Evolutionary conservation across 2,113 vertebrate genomes (phyloP).

Genomic region (Puffinus mauretanicus): DNA sequence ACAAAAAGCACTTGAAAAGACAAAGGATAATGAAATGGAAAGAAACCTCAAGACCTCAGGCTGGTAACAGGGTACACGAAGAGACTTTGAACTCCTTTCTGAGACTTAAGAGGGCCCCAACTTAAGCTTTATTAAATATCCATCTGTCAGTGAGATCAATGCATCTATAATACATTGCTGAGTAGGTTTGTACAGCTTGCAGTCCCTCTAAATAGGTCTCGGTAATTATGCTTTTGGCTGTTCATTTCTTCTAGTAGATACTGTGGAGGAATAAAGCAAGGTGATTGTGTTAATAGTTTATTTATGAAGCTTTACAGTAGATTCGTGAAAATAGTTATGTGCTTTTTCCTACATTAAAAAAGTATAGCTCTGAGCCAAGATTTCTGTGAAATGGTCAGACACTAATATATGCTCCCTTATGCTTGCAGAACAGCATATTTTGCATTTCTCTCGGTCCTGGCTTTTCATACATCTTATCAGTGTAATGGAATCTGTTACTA

Average conservation of each 20-base stretch:
- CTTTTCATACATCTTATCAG: neutral
- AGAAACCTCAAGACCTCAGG: neutral
- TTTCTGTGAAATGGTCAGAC: neutral
- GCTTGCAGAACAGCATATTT: neutral
- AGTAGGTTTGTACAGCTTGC: neutral
- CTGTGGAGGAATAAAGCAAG: neutral
- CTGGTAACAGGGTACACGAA: neutral
- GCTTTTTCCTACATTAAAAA: neutral
- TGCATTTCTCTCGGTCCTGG: neutral
- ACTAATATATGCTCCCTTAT: neutral
- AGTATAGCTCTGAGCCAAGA: neutral
- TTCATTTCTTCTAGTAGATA: neutral
- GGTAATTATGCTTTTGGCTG: neutral
- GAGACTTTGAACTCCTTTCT: neutral
- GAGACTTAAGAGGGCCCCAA: neutral
- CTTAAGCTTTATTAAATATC: neutral
- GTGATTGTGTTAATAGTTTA: neutral
- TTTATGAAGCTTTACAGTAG: neutral
- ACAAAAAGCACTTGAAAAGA: neutral
- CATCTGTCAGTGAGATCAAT: neutral
- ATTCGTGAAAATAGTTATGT: neutral
- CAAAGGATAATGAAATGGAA: neutral
- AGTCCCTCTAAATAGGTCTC: neutral
- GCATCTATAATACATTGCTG: neutral
- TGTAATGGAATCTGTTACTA: neutral